A percentile compares a stretch with the other conserved stretches of the same genome.
Evolutionary conservation across 2,797 vertebrate genomes (phyloP).

Genomic region (Coracias cyanogaster): DNA sequence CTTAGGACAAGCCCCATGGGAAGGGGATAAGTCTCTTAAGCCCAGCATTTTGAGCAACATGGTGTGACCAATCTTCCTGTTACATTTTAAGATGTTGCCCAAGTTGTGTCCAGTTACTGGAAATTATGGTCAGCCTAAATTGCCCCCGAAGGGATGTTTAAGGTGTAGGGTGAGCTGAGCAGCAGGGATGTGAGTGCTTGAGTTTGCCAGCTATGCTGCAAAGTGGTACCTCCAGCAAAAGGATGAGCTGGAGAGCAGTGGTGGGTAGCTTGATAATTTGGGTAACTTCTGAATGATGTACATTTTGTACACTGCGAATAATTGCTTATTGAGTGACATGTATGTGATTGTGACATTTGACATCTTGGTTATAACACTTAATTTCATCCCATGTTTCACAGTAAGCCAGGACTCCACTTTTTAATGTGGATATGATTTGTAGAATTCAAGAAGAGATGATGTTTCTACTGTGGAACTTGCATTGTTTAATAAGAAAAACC

Average conservation of each 20-base stretch:
- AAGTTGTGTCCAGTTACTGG: neutral
- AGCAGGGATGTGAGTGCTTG: neutral
- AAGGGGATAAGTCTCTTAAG: neutral
- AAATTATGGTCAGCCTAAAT: neutral
- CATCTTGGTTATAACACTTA: fast-evolving
- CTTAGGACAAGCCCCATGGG: neutral
- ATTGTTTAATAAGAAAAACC: neutral
- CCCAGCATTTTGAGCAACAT: neutral
- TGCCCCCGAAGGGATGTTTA: neutral
- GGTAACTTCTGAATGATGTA: neutral
- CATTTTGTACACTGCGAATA: neutral
- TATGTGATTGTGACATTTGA: neutral
- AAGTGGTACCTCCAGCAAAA: neutral
- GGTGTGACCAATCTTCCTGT: neutral
- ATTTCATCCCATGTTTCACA: neutral
- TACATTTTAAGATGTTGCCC: neutral
- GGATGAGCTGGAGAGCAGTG: neutral
- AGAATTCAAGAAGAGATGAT: neutral
- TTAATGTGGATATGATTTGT: neutral
- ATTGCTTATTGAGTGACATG: neutral
- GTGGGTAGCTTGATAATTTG: neutral
- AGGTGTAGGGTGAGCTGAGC: neutral
- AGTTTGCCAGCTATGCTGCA: neutral
- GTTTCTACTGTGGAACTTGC: neutral
- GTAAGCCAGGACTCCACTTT: neutral